Conservation (phyloP, 92 coral and sea anemone species). For the Palythoa heliodiscus region DNA sequence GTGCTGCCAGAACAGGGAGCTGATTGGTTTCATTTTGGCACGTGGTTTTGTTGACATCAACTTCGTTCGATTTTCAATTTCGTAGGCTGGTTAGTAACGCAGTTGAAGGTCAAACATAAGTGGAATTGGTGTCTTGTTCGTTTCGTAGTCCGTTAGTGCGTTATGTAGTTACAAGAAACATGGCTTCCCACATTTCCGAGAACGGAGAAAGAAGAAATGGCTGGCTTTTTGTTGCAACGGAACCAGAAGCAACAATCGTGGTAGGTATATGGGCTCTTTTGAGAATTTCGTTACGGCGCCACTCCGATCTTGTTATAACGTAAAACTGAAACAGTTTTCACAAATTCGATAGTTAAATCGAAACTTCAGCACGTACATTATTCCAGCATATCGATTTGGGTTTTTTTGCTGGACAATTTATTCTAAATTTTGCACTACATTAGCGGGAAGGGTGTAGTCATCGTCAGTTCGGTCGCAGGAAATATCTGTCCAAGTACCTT, state of each 20-base stretch:
- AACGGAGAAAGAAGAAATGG: constrained; percentile 63
- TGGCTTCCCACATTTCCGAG: constrained; percentile 50
- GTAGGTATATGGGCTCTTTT: constrained; percentile 29
- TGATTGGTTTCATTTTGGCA: constrained; percentile 48
- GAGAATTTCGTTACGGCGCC: background rate
- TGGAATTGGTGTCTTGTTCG: background rate
- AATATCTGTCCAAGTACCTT: background rate
- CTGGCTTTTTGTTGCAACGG: constrained; percentile 82
- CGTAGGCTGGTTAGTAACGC: constrained; percentile 1
- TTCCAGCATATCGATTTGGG: background rate
- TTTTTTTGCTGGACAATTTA: background rate
- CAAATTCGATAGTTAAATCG: background rate
- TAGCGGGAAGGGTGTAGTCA: constrained; percentile 15
- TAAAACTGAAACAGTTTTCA: background rate
- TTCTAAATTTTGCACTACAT: background rate
- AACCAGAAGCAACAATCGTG: constrained; percentile 67
- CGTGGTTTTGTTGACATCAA: constrained; percentile 47
- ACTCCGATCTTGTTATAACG: background rate
- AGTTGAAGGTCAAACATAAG: background rate
- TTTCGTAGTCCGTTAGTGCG: constrained; percentile 4
- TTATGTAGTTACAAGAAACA: constrained; percentile 40
- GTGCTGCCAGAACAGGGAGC: background rate
- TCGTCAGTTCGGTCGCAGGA: background rate
- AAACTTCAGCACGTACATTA: background rate
- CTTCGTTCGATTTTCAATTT: constrained; percentile 19